A percentile compares a stretch with the other conserved stretches of the same genome.
phyloP scores from a whole-genome alignment of 2,888 invertebrate species.

The Caprella mutica region DNA sequence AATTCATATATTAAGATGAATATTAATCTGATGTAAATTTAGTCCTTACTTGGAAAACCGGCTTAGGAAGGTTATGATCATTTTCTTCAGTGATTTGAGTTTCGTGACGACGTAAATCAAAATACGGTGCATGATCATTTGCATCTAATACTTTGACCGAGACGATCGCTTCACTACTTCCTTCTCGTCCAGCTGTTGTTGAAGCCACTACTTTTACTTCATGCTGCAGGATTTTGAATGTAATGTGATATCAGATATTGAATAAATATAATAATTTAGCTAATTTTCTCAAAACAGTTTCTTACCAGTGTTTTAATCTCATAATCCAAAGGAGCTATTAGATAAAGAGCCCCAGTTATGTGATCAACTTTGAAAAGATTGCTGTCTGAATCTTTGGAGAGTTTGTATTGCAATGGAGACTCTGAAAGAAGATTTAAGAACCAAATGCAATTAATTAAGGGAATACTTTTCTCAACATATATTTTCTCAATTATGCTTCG shows the following conservation, averaged over 20 bases:
- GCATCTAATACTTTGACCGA: constrained; percentile 14
- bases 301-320: constrained; percentile 18
- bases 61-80: constrained; percentile 16
- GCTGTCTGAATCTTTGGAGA: constrained; percentile 4
- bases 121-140: constrained; percentile 18
- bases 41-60: constrained; percentile 17
- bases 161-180: constrained; percentile 8
- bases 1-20: too few species aligned
- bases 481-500: too few species aligned
- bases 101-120: constrained; percentile 13
- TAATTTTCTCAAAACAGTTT: not conserved
- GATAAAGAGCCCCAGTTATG: constrained; percentile 10
- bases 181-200: not conserved
- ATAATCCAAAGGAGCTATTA: constrained; percentile 17
- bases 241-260: too few species aligned
- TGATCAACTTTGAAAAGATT: constrained; percentile 13
- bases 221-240: too few species aligned
- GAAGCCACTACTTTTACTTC: not conserved
- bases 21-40: too few species aligned
- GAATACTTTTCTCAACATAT: too few species aligned
- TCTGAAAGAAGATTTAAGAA: too few species aligned
- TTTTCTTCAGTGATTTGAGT: constrained; percentile 25
- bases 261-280: too few species aligned
- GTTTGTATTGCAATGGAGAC: constrained; percentile 15
- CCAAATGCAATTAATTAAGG: too few species aligned